phyloP scores from a whole-genome alignment of 1,140 invertebrate species.

The Metaphire vulgaris region DNA sequence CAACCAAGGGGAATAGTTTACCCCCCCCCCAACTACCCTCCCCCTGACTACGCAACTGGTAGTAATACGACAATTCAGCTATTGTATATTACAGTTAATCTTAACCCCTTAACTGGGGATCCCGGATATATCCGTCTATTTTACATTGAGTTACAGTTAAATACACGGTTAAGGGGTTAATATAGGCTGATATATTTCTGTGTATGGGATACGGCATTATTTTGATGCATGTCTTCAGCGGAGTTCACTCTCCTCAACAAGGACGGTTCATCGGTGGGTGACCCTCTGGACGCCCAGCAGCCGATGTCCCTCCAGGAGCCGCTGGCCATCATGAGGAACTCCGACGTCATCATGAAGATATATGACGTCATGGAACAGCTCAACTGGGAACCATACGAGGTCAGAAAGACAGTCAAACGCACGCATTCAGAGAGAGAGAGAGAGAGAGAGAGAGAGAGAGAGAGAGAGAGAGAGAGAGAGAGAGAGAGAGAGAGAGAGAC shows the following conservation, averaged over 20 bases:
- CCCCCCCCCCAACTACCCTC: too few relatives aligned
- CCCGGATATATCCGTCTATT: too few relatives aligned
- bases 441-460: constrained; percentile 28
- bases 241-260: constrained; percentile 25
- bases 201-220: too few relatives aligned
- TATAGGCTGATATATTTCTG: too few relatives aligned
- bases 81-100: too few relatives aligned
- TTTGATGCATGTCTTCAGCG: constrained; percentile 26
- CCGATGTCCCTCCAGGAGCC: constrained; percentile 29
- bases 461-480: constrained; percentile 27
- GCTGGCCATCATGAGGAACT: constrained; percentile 26
- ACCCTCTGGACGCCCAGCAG: constrained; percentile 25
- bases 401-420: too few relatives aligned
- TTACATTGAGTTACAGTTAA: too few relatives aligned
- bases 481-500: constrained; percentile 27
- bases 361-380: constrained; percentile 26
- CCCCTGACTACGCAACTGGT: too few relatives aligned
- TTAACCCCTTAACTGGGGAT: too few relatives aligned
- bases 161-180: too few relatives aligned
- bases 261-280: constrained; percentile 26
- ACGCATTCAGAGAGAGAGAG: constrained; percentile 28
- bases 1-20: too few relatives aligned
- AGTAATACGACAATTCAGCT: too few relatives aligned
- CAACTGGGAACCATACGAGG: constrained; percentile 29
- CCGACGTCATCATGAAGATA: constrained; percentile 21